Evolutionary conservation across 2,888 invertebrate species (phyloP).

Genomic region (Pseudolycoriella hygida): DNA sequence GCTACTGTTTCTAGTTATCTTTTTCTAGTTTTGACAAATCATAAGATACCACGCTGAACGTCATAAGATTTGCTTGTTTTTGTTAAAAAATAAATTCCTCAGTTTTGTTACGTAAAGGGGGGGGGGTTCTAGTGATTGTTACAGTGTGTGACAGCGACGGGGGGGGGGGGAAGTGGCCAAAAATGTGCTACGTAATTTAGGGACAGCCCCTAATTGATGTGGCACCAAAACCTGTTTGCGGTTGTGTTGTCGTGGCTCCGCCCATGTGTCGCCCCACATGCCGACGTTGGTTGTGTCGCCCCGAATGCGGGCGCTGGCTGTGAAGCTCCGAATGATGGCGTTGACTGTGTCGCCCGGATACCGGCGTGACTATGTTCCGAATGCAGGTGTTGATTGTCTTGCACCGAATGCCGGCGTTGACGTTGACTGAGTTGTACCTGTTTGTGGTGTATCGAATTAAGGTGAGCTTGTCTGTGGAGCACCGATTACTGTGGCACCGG

Average conservation of each 20-base stretch:
- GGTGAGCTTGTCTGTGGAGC: background rate
- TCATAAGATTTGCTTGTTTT: too few species aligned
- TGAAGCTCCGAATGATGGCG: conserved; percentile 2
- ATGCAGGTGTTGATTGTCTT: conserved; percentile 11
- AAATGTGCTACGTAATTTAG: too few species aligned
- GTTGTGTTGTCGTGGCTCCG: conserved; percentile 2
- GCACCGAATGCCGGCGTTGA: background rate
- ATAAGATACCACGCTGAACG: too few species aligned
- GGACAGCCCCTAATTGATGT: too few species aligned
- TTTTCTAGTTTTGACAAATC: too few species aligned
- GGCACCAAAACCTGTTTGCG: conserved; percentile 14
- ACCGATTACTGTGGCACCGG: background rate
- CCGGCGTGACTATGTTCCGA: conserved; percentile 10
- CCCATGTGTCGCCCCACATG: background rate
- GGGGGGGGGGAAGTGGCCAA: too few species aligned
- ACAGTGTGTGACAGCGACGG: too few species aligned
- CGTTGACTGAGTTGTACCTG: too few species aligned
- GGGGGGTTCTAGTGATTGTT: too few species aligned
- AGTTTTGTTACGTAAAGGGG: too few species aligned
- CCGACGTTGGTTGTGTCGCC: background rate
- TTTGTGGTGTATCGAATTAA: background rate
- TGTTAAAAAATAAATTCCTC: too few species aligned
- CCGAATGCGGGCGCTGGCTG: background rate
- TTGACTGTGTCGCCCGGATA: background rate
- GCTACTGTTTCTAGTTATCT: too few species aligned